A percentile compares a stretch with the other conserved stretches of the same genome.
Evolutionary conservation across 2,113 vertebrate genomes (phyloP).

Genomic region (Catharus minimus): DNA sequence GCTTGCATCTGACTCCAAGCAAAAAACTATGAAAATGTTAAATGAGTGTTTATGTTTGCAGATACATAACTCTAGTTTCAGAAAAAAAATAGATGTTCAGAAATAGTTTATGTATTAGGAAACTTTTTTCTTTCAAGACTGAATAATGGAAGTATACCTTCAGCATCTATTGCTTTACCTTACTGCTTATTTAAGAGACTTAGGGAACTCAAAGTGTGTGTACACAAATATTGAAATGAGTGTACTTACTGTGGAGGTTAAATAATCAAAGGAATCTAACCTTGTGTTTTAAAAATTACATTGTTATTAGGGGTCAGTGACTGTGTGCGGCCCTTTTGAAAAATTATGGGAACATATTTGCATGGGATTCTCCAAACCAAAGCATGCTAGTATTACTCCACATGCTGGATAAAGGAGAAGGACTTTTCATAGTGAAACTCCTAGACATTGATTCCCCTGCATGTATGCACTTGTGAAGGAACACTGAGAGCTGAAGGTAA

Average conservation of each 20-base stretch:
- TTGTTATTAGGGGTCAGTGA: not conserved
- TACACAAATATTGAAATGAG: not conserved
- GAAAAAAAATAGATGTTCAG: not conserved
- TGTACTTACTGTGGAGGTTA: not conserved
- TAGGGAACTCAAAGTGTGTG: not conserved
- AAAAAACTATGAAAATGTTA: not conserved
- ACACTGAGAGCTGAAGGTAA: not conserved
- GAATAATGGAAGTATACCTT: not conserved
- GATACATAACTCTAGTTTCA: not conserved
- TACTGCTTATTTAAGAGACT: not conserved
- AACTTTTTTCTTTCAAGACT: not conserved
- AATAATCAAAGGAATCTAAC: not conserved
- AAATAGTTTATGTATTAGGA: not conserved
- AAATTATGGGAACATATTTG: not conserved
- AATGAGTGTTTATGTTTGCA: not conserved
- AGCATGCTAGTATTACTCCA: not conserved
- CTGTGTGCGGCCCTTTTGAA: not conserved
- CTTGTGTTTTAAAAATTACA: not conserved
- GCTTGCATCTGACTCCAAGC: not conserved
- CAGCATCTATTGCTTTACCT: not conserved
- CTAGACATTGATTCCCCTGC: not conserved
- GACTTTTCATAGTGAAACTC: not conserved
- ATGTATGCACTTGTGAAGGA: not conserved
- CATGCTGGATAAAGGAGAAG: not conserved
- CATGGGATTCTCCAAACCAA: not conserved